Conservation (phyloP, 2,888 invertebrate genomes). For the Tyria jacobaeae region DNA sequence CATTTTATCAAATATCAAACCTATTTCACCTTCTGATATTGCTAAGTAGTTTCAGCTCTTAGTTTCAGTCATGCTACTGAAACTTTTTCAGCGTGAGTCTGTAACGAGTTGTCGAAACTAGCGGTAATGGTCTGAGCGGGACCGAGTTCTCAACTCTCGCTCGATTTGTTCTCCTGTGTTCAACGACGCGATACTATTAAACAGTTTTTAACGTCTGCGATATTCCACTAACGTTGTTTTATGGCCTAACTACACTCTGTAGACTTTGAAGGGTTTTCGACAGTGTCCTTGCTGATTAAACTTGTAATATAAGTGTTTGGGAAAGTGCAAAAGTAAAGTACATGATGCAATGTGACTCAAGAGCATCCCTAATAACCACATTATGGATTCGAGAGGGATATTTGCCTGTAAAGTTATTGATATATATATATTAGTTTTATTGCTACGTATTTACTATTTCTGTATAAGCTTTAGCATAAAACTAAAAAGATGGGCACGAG, state of each 20-base stretch:
- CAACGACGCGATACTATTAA: constrained; percentile 46
- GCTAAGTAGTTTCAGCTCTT: constrained; percentile 24
- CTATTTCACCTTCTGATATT: constrained; percentile 1
- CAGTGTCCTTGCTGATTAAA: constrained; percentile 17
- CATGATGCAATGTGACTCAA: constrained; percentile 33
- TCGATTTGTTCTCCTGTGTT: constrained; percentile 42
- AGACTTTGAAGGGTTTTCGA: constrained; percentile 19
- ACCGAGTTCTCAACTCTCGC: constrained; percentile 36
- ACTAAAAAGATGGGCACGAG: no score
- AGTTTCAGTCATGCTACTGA: constrained; percentile 37
- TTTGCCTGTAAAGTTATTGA: neutral
- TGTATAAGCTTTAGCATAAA: no score
- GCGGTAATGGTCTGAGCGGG: constrained; percentile 44
- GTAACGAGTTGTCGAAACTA: constrained; percentile 53
- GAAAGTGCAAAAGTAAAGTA: constrained; percentile 16
- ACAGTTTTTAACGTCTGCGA: constrained; percentile 45
- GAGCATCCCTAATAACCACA: neutral
- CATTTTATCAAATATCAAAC: constrained; percentile 1
- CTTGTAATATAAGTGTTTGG: constrained; percentile 28
- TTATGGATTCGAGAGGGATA: neutral
- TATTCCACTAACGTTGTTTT: constrained; percentile 39
- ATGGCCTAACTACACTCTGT: constrained; percentile 39
- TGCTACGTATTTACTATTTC: no score
- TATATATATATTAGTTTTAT: neutral
- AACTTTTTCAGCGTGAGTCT: constrained; percentile 51